Evolutionary conservation across 2,113 vertebrate species (phyloP).

Genomic region (Empidonax traillii): DNA sequence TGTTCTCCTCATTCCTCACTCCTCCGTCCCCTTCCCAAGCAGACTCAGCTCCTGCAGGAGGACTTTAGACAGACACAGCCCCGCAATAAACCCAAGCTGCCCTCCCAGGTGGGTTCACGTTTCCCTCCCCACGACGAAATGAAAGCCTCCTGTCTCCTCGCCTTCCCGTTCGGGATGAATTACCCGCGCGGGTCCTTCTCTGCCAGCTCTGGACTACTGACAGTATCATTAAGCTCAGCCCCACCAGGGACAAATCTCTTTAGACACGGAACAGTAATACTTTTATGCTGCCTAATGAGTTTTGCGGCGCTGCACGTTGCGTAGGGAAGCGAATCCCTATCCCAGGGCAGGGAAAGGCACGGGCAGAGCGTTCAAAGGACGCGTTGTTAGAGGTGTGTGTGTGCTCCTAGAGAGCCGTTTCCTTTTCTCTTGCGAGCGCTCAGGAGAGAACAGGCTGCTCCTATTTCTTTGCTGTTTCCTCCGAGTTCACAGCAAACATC

Average conservation of each 20-base stretch:
- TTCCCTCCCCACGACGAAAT: conserved; percentile 44
- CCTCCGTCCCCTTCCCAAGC: background rate
- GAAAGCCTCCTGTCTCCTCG: conserved; percentile 32
- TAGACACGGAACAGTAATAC: conserved; percentile 19
- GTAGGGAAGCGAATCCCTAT: background rate
- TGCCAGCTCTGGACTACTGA: conserved; percentile 21
- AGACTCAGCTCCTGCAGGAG: background rate
- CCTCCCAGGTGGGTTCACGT: conserved; percentile 19
- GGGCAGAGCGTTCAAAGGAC: background rate
- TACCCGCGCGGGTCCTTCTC: background rate
- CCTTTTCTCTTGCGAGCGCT: background rate
- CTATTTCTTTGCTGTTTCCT: background rate
- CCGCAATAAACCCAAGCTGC: conserved; percentile 32
- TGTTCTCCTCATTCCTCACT: background rate
- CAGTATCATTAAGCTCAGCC: conserved; percentile 17
- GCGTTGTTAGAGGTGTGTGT: background rate
- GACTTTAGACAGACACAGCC: background rate
- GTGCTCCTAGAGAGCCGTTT: background rate
- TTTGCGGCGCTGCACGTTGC: background rate
- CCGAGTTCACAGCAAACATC: background rate
- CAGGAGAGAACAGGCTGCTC: background rate
- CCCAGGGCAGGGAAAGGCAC: background rate
- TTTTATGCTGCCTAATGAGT: conserved; percentile 44
- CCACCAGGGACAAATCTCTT: conserved; percentile 33
- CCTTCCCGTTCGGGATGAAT: conserved; percentile 39